phyloP scores from a whole-genome alignment of 2,797 vertebrate species.

The Sebastes steindachneri region DNA sequence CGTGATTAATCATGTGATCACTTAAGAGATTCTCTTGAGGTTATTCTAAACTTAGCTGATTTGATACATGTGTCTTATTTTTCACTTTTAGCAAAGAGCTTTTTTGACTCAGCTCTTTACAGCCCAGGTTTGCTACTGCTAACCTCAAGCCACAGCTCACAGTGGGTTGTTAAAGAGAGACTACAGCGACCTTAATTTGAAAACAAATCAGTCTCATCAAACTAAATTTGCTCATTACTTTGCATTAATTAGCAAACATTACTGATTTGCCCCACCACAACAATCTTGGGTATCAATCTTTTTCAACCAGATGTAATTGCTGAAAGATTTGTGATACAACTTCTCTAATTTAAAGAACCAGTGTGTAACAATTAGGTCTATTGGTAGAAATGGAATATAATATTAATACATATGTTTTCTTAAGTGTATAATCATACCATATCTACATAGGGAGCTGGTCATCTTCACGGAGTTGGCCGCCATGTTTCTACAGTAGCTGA shows the following conservation, averaged over 20 bases:
- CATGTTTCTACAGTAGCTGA: no score
- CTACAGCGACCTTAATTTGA: neutral
- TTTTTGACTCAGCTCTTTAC: neutral
- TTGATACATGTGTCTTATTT: neutral
- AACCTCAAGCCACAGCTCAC: neutral
- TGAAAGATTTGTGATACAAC: neutral
- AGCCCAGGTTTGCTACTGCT: neutral
- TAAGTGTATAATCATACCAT: no score
- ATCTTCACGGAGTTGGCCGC: no score
- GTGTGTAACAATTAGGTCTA: no score
- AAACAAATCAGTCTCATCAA: neutral
- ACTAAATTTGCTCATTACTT: neutral
- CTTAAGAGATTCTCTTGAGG: neutral
- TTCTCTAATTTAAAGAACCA: neutral
- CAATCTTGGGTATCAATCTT: neutral
- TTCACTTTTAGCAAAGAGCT: neutral
- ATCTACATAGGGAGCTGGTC: rapidly evolving
- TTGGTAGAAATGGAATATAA: no score
- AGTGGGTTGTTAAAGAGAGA: neutral
- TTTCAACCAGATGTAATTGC: neutral
- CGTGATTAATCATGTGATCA: neutral
- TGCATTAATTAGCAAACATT: neutral
- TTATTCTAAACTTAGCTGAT: neutral
- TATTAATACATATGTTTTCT: rapidly evolving
- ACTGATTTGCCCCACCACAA: neutral